A percentile compares a stretch with the other conserved stretches of the same genome.
phyloP scores from a whole-genome alignment of 1,140 invertebrate genomes.

The Liolophura sinensis region DNA sequence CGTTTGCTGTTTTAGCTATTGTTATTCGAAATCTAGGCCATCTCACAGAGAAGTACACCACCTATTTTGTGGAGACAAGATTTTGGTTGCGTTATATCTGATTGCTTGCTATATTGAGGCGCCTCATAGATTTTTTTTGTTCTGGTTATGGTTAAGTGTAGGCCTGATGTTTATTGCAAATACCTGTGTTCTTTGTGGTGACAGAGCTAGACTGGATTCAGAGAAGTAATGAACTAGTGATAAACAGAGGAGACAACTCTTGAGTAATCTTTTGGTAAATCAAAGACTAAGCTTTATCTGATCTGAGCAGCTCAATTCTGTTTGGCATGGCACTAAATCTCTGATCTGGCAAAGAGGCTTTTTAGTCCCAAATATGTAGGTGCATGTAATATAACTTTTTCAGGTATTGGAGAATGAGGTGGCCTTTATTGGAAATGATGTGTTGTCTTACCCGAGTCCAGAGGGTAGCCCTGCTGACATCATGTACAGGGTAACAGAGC shows the following conservation, averaged over 20 bases:
- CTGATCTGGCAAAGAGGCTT: neutral
- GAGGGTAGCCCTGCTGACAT: conserved; percentile 30
- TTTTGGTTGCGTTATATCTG: too few relatives aligned
- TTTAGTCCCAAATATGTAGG: neutral
- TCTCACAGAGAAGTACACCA: too few relatives aligned
- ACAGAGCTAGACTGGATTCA: too few relatives aligned
- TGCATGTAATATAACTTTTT: neutral
- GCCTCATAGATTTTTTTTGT: neutral
- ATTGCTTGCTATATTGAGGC: too few relatives aligned
- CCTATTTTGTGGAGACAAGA: too few relatives aligned
- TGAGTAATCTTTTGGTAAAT: neutral
- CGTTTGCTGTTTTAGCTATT: too few relatives aligned
- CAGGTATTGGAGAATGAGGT: conserved; percentile 48
- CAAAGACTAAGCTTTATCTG: neutral
- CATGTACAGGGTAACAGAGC: conserved; percentile 32
- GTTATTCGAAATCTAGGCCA: too few relatives aligned
- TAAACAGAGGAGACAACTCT: neutral
- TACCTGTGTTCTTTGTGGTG: too few relatives aligned
- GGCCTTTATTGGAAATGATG: conserved; percentile 29
- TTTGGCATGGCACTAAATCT: neutral
- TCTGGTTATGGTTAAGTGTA: too few relatives aligned
- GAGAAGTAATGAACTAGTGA: neutral
- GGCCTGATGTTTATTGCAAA: too few relatives aligned
- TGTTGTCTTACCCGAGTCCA: conserved; percentile 27
- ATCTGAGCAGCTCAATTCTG: neutral